A percentile compares a stretch with the other conserved stretches of the same genome.
Conservation (phyloP, 2,888 invertebrate species). For the Pristionchus mayeri region DNA sequence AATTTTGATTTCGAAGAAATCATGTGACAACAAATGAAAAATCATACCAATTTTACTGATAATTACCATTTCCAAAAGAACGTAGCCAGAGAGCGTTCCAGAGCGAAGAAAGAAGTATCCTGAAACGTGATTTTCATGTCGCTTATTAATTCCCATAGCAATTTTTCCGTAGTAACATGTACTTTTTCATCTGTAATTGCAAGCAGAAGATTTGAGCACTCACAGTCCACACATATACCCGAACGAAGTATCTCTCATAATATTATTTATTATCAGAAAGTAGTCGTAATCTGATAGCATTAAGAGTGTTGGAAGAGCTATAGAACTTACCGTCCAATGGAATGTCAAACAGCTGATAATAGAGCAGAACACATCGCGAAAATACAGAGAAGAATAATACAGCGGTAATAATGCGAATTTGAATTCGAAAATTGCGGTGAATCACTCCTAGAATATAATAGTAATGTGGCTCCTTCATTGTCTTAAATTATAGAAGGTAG, state of each 20-base stretch:
- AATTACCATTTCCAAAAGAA: not conserved
- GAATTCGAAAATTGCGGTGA: constrained; percentile 14
- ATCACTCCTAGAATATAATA: not conserved
- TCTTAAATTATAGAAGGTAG: too few species aligned
- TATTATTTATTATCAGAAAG: not conserved
- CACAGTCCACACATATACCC: not conserved
- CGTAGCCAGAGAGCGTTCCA: not conserved
- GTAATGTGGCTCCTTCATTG: too few species aligned
- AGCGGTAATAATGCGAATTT: not conserved
- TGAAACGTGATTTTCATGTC: not conserved
- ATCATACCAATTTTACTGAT: not conserved
- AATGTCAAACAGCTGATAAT: not conserved
- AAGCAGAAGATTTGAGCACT: not conserved
- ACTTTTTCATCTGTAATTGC: too few species aligned
- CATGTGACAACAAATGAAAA: not conserved
- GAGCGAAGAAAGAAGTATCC: not conserved
- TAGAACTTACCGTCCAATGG: not conserved
- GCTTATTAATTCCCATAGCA: too few species aligned
- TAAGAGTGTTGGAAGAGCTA: not conserved
- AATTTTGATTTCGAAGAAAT: too few species aligned
- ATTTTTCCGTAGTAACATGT: too few species aligned
- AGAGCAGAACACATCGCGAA: not conserved
- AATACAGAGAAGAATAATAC: not conserved
- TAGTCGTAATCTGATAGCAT: not conserved
- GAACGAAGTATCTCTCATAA: not conserved